These are phyloP conservation scores for Elephas maximus DNA, from an alignment of 2,113 vertebrate genomes.

Conservation along the genomic window DNA sequence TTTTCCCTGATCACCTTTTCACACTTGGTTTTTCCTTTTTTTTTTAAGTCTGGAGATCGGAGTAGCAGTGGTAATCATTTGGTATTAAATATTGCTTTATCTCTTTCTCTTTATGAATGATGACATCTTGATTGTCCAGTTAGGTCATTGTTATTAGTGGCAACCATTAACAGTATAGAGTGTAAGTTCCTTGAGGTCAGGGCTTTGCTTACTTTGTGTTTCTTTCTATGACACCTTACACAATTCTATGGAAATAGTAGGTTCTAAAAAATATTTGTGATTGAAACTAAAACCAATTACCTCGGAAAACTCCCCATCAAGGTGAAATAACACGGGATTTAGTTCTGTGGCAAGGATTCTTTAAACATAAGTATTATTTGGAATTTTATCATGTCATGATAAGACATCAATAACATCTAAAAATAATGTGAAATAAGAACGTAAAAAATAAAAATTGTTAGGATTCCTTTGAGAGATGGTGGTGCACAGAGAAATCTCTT, in stretches of 20 bases:
- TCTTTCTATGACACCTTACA: neutral
- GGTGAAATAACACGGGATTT: neutral
- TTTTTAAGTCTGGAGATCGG: neutral
- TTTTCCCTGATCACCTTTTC: neutral
- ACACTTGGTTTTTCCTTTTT: neutral
- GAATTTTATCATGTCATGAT: neutral
- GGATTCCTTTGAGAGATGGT: no score
- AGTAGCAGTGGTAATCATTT: neutral
- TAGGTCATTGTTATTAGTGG: neutral
- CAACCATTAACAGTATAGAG: neutral
- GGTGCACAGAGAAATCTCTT: no score
- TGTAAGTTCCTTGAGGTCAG: neutral
- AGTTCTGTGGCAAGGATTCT: neutral
- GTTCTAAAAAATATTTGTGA: neutral
- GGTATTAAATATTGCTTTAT: neutral
- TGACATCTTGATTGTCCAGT: neutral
- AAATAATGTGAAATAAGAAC: neutral
- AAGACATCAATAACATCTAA: neutral
- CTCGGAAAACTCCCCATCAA: neutral
- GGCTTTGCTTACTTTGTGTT: neutral
- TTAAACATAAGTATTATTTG: neutral
- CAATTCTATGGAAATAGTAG: fast-evolving
- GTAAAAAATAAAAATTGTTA: neutral
- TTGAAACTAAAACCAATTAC: neutral
- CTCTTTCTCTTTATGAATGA: neutral